Conservation (phyloP, 2,797 vertebrate species). For the Oreortyx pictus region DNA sequence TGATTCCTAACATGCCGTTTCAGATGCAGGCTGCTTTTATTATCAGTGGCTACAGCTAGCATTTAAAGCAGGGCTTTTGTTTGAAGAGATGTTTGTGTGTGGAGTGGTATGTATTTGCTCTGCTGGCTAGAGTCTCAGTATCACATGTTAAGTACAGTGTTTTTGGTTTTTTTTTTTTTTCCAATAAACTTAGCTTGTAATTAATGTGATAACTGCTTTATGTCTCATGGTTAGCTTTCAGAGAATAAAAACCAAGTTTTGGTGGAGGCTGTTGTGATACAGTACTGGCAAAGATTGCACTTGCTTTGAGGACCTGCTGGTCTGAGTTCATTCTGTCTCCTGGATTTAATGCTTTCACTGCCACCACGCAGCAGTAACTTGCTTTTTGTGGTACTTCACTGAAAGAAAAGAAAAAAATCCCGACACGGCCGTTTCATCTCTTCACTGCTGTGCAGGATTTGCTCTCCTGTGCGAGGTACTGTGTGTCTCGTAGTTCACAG, state of each 20-base stretch:
- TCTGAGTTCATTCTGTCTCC: not conserved
- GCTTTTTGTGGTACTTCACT: accelerated
- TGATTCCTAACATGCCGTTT: constrained; percentile 59
- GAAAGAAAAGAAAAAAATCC: not conserved
- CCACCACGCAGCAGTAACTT: not conserved
- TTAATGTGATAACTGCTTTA: not conserved
- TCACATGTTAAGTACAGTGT: constrained; percentile 14
- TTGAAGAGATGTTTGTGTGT: constrained; percentile 12
- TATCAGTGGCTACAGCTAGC: constrained; percentile 32
- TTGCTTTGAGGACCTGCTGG: not conserved
- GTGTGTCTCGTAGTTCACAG: not conserved
- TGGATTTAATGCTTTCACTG: accelerated
- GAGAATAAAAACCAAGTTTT: not conserved
- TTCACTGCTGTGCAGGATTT: not conserved
- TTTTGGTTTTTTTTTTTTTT: constrained; percentile 48
- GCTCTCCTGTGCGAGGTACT: not conserved
- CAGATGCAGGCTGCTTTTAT: constrained; percentile 36
- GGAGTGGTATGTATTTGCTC: constrained; percentile 48
- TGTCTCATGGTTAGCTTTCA: not conserved
- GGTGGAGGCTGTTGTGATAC: not conserved
- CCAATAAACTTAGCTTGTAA: constrained; percentile 65
- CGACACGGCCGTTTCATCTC: no score
- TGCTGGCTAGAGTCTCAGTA: constrained; percentile 64
- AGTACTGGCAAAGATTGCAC: accelerated
- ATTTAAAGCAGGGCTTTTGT: constrained; percentile 40